A percentile compares a stretch with the other conserved stretches of the same genome.
These are phyloP conservation scores for Luidia sarsii DNA, from an alignment of 53 echinoderm and acorn worm genomes.

Conservation along the genomic window DNA sequence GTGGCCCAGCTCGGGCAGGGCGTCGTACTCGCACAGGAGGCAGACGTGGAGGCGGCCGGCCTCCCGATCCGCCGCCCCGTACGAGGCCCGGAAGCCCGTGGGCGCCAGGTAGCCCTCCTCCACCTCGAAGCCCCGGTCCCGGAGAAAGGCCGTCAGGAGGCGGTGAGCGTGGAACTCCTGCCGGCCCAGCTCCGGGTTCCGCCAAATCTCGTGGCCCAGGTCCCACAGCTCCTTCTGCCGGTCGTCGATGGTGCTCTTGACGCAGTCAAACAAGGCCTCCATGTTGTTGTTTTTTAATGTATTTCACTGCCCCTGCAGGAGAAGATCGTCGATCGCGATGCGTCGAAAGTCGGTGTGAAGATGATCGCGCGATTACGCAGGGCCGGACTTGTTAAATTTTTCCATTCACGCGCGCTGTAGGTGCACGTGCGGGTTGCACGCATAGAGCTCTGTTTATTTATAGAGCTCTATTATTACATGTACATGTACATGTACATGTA, in stretches of 20 bases:
- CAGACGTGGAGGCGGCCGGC: constrained; percentile 65
- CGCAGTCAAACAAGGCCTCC: constrained; percentile 17
- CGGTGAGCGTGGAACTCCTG: constrained; percentile 80
- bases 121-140: constrained; percentile 75
- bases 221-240: constrained; percentile 41
- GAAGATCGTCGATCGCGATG: too few species aligned
- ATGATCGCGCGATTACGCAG: too few species aligned
- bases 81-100: constrained; percentile 81
- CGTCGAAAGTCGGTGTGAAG: too few species aligned
- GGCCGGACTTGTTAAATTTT: too few species aligned
- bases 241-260: constrained; percentile 51
- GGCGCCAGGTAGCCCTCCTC: constrained; percentile 68
- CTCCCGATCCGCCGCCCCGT: constrained; percentile 29
- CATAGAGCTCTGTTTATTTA: too few species aligned
- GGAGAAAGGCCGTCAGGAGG: constrained; percentile 69
- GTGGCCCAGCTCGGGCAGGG: constrained; percentile 84
- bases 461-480: too few species aligned
- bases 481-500: constrained; percentile 4
- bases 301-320: too few species aligned
- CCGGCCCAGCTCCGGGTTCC: constrained; percentile 78
- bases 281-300: too few species aligned
- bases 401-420: too few species aligned
- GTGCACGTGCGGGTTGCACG: too few species aligned
- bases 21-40: constrained; percentile 86
- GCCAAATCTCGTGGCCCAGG: constrained; percentile 79